Base-by-base conservation (phyloP, 2,888 invertebrate species). In the Gari tellinella region DNA sequence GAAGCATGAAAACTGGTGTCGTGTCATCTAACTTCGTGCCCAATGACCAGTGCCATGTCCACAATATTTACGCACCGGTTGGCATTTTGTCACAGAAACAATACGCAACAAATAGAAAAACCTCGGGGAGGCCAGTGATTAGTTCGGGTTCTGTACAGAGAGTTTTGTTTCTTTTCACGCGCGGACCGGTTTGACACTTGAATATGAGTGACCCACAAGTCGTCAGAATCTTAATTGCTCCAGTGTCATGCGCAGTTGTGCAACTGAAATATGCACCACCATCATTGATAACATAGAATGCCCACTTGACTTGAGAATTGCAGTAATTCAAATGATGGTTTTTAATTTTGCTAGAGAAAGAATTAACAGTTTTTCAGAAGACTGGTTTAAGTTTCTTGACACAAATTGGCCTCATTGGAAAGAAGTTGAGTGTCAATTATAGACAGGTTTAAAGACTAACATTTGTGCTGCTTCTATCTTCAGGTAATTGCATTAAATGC, bases 181-280 rank as follows among this genome's bases (percentile, higher is more conserved):
- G 21, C 37, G 53, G 66, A 57, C 61, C 58, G 23, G 41, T 53
- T 37, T 77, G 77, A 70, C 77, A 77, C 58, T 63, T 77, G 68
- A 72, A 66, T 69, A 49, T 56, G 55, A 46, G 45, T 62, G 63
- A 66, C 68, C 51, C 55, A 61, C 55, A 38, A 77, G 58, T 46
- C 55, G 69, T 61, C 66, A 48, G 43, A 52, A 66, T 77, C 62
- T 72, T 77, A 77, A 77, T 77, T 77, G 69, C 53, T 56, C 62
- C 55, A 52, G 62, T 77, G 77, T 66, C 77, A 65, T 69, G 69
- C 63, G 53, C 72, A 65, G 66, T 77, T 77, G 69, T 69, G 77
- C 66, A 77, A 77, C 64, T 56, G 19, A 63, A 65, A 63, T 45
- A 46, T 57, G 60, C 63, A 48, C 41, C 46, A 46, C 15, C 58